Evolutionary conservation across 2,797 vertebrate genomes (phyloP).

Genomic region (Ambastaia sidthimunki): DNA sequence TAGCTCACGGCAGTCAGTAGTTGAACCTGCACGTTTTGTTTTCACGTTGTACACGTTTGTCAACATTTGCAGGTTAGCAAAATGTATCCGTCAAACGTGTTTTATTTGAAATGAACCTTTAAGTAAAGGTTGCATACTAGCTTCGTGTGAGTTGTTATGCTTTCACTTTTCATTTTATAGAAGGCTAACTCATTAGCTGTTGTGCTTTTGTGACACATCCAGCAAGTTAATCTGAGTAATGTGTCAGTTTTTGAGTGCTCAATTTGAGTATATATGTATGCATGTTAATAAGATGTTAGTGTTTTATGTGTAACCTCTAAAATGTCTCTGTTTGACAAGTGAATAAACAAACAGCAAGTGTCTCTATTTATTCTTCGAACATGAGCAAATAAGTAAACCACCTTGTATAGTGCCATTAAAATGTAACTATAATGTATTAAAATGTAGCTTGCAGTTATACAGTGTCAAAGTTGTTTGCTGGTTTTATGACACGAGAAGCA

Average conservation of each 20-base stretch:
- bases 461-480: not conserved
- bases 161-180: constrained; percentile 36
- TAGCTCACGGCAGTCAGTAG: not conserved
- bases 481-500: too few species aligned
- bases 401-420: not conserved
- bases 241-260: too few species aligned
- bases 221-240: not conserved
- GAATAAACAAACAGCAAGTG: not conserved
- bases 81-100: not conserved
- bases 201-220: not conserved
- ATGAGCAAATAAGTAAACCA: not conserved
- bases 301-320: not conserved
- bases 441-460: not conserved
- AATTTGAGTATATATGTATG: too few species aligned
- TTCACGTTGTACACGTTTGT: not conserved
- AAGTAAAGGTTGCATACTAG: not conserved
- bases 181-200: constrained; percentile 17
- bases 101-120: not conserved
- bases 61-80: not conserved
- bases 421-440: not conserved
- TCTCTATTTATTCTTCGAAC: constrained; percentile 4
- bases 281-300: too few species aligned
- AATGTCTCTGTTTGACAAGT: not conserved
- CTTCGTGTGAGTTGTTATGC: constrained; percentile 33
- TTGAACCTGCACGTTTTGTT: not conserved